Evolutionary conservation across 2,113 vertebrate genomes (phyloP), one percentile per base, ranked within the genome.

Genomic region (Gambusia affinis): DNA sequence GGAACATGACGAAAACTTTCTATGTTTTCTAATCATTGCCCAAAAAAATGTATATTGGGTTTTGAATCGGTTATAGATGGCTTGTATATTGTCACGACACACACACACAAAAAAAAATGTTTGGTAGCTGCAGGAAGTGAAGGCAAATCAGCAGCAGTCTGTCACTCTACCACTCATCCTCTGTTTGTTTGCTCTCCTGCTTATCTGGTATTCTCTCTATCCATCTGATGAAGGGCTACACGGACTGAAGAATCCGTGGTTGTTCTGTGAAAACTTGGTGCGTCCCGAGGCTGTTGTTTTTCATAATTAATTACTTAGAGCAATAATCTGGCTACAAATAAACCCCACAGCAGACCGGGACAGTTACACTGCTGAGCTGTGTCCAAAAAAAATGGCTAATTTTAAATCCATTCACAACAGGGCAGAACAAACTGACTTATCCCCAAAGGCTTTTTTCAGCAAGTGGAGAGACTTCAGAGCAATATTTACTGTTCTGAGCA

Each of bases 201-300:
- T 78, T 70, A 69, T 84, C 70, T 51, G 62, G 83, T 71, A 76
- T 68, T 69, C 82, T 37, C 47, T 81, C 70, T 68, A 68, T 72
- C 44, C 31, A 35, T 83, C 76, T 79, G 60, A 90, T 44, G 17
- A n/a, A 14, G n/a, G 73, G 51, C 28, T 14, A 27, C 63, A 67
- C 24, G 67, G 72, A 72, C 76, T 82, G 42, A 33, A 67, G 70
- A 83, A 65, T 77, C 81, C 54, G 67, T 42, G 83, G 85, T 72
- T 80, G 69, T 84, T 87, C 80, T 82, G 79, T 80, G 73, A 85
- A 82, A 88, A 91, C 80, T 82, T 67, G 74, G 77, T 73, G 31
- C 66, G 70, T 47, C 91, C 81, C 68, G 29, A 39, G 82, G 80
- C 84, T 92, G 85, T 87, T 89, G 79, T 88, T 91, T 90, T 87